Evolutionary conservation across 2,888 invertebrate genomes (phyloP), one percentile per base, ranked within the genome.

Genomic region (Eueremaeus valkanovi): DNA sequence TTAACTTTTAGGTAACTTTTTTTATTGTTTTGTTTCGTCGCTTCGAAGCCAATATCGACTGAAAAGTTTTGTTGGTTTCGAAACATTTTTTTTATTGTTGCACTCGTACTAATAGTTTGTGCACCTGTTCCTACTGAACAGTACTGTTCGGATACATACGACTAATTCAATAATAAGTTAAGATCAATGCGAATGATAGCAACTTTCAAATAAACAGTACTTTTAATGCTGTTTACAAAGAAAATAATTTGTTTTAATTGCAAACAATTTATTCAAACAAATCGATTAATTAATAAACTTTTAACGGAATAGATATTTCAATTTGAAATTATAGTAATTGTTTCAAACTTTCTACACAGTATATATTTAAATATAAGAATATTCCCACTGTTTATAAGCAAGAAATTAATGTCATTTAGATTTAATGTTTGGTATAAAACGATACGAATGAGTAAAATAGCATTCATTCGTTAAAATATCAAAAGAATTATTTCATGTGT

Each of bases 141-240:
- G 3, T 66, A 13, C 63, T 18, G 6, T 21, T 66, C 29, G 27
- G 45, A 70, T 29, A 70, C 24, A 42, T 8, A 42, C 45, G 45
- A 70, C 70, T 70, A 70, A 70, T 70, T 70, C 45, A 70, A 70
- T 70, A 24, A 45, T 70, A 70, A 45, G 27, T 70, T 45, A 70
- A 70, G 42, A 70, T 70, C 40, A 70, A 70, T 70, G 42, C 70
- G 3, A 42, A 21, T 40, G 70, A 42, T 45, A 70, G 18, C 0
- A 70, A 27, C 1, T 21, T 66, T 66, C 24, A 36, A n/a, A 66
- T 36, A 21, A 11, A 21, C 36, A 21, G 36, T 66, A 8, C 36
- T n/a, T 66, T 9, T n/a, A 66, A 36, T n/a, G n/a, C 33, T 2
- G 27, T 24, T 18, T 24, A 55, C n/a, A n/a, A 49, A n/a, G 21